Percentiles rank a stretch among this genome's conserved stretches.
These are phyloP conservation scores for Diaphora mendica DNA, from an alignment of 2,888 invertebrate species.

Conservation along the genomic window DNA sequence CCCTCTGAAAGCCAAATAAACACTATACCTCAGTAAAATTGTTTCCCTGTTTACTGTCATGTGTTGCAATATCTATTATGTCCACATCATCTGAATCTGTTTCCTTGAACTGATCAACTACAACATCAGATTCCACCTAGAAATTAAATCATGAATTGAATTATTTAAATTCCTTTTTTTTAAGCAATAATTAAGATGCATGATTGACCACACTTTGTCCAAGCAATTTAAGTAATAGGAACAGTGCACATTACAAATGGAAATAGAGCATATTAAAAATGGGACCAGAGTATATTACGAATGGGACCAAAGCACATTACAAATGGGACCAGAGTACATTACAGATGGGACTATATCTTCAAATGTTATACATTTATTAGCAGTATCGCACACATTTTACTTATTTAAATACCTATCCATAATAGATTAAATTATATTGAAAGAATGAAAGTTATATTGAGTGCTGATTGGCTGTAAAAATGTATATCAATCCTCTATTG, in stretches of 20 bases:
- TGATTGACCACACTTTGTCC: background rate
- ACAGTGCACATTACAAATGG: background rate
- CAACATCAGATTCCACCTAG: constrained; percentile 61
- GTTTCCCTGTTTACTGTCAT: constrained; percentile 53
- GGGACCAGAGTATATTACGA: too few relatives aligned
- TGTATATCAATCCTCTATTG: too few relatives aligned
- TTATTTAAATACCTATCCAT: too few relatives aligned
- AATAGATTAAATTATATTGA: background rate
- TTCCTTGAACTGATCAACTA: constrained; percentile 47
- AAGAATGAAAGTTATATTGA: background rate
- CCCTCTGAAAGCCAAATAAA: background rate
- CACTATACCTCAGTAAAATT: constrained; percentile 69
- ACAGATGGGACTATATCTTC: background rate
- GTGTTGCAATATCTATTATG: constrained; percentile 38
- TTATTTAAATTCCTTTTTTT: background rate
- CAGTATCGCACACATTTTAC: background rate
- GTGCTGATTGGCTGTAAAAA: too few relatives aligned
- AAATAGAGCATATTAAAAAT: too few relatives aligned
- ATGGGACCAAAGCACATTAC: too few relatives aligned
- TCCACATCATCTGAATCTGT: constrained; percentile 45
- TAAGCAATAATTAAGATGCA: background rate
- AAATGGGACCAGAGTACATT: too few relatives aligned
- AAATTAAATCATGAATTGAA: background rate
- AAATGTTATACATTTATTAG: background rate
- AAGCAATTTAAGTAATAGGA: background rate